Evolutionary conservation across 2,797 vertebrate species (phyloP).

Genomic region (Myoxocephalus aenaeus): DNA sequence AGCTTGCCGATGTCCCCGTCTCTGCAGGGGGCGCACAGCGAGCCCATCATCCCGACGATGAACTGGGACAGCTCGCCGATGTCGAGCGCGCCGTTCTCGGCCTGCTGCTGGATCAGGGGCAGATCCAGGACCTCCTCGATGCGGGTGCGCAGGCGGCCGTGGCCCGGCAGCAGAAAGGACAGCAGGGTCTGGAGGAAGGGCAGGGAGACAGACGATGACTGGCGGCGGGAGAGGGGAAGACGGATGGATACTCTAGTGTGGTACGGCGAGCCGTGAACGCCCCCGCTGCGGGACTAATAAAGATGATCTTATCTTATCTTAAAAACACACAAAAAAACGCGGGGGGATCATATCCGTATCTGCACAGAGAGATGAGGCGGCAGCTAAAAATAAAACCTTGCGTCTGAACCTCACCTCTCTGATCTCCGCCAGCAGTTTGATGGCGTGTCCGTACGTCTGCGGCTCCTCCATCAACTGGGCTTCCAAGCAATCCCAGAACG

Average conservation of each 20-base stretch:
- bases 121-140: constrained; percentile 94
- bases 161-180: constrained; percentile 91
- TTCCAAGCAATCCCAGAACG: constrained; percentile 97
- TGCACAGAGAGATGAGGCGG: not conserved
- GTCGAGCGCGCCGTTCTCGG: constrained; percentile 92
- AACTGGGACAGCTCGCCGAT: constrained; percentile 91
- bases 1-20: constrained; percentile 91
- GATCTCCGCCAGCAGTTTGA: constrained; percentile 94
- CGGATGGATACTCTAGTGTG: not conserved
- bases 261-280: not conserved
- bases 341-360: not conserved
- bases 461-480: constrained; percentile 91
- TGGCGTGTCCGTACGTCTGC: constrained; percentile 90
- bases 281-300: no score
- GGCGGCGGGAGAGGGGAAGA: not conserved
- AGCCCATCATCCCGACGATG: constrained; percentile 94
- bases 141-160: constrained; percentile 87
- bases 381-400: not conserved
- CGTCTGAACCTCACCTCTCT: constrained; percentile 89
- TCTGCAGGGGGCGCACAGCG: constrained; percentile 92
- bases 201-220: constrained; percentile 1
- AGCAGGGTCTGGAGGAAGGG: constrained; percentile 85
- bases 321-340: not conserved
- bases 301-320: no score
- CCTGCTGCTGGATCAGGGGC: constrained; percentile 94